These are phyloP conservation scores for Climacteris rufus DNA, from an alignment of 2,113 vertebrate genomes.

Conservation along the genomic window DNA sequence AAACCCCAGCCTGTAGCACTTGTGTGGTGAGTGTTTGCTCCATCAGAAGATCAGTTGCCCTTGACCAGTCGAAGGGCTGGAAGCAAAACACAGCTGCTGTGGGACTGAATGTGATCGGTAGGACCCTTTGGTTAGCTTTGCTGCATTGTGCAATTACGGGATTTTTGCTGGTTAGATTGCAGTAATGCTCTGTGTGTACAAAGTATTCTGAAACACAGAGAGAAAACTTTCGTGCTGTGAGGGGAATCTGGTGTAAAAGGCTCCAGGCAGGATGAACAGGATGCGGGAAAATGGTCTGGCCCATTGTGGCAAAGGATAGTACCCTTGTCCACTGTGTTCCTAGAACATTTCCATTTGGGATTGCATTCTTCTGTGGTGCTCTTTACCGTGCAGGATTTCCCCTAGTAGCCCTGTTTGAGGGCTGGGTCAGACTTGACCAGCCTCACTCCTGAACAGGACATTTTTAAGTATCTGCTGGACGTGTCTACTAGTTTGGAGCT, in stretches of 20 bases:
- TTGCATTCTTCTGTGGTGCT: background rate
- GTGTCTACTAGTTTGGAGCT: background rate
- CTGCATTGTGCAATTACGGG: background rate
- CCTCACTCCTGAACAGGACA: accelerated
- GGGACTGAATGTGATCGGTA: background rate
- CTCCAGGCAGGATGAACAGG: background rate
- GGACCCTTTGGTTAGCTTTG: background rate
- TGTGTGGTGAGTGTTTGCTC: background rate
- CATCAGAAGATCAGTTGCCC: background rate
- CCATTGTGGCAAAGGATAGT: background rate
- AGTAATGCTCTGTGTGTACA: background rate
- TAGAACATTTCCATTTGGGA: background rate
- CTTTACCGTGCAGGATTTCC: background rate
- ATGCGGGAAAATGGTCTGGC: background rate
- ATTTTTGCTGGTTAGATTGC: background rate
- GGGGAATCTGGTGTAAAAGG: background rate
- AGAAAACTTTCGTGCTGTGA: accelerated
- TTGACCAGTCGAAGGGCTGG: background rate
- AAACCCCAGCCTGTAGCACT: background rate
- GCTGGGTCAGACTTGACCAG: background rate
- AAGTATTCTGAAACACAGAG: background rate
- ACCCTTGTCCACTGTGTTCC: background rate
- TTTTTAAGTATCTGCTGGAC: background rate
- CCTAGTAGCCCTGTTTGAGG: no score
- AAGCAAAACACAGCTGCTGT: background rate